Conservation (phyloP, 1,140 invertebrate genomes). For the Megalonaias nervosa region DNA sequence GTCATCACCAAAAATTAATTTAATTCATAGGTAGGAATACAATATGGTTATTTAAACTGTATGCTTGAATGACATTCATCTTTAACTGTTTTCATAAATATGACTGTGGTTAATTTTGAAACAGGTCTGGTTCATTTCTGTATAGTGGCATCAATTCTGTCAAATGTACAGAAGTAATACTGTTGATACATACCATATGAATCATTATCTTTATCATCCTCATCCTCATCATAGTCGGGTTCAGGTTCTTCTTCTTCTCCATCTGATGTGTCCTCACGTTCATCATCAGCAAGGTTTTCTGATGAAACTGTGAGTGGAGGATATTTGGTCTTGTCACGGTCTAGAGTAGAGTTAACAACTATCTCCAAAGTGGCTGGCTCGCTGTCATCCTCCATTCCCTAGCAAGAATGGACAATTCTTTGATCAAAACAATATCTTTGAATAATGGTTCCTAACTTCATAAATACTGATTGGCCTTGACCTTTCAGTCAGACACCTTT, state of each 20-base stretch:
- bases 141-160: slow-evolving; percentile 14
- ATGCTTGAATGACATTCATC: not conserved
- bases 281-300: slow-evolving; percentile 65
- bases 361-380: slow-evolving; percentile 20
- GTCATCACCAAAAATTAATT: no score
- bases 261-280: slow-evolving; percentile 63
- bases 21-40: no score
- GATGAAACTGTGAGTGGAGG: slow-evolving; percentile 40
- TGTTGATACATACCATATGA: not conserved
- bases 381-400: slow-evolving; percentile 37
- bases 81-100: slow-evolving; percentile 5
- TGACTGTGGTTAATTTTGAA: not conserved
- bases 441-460: not conserved
- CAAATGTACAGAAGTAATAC: not conserved
- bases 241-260: slow-evolving; percentile 57
- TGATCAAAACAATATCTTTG: not conserved
- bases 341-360: no score
- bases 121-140: slow-evolving; percentile 1
- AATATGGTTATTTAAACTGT: not conserved
- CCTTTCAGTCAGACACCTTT: not conserved
- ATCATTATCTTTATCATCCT: slow-evolving; percentile 25
- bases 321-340: slow-evolving; percentile 8
- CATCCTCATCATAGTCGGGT: slow-evolving; percentile 57
- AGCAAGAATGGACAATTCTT: slow-evolving; percentile 20
- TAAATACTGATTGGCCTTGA: not conserved